Conservation (phyloP, 2,888 invertebrate genomes). For the Bombylius discolor region DNA sequence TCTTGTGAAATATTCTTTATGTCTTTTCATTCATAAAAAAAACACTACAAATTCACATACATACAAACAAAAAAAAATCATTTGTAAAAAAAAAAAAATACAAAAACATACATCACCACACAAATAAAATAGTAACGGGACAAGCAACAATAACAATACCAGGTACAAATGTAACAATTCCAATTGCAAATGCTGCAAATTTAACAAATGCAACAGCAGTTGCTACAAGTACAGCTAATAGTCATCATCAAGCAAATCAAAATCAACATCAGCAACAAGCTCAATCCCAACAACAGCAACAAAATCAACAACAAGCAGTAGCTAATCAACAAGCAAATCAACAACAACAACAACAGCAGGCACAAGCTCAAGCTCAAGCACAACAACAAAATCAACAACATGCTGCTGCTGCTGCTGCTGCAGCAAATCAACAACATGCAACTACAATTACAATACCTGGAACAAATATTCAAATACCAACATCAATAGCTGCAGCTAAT, state of each 20-base stretch:
- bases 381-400: conserved; percentile 9
- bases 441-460: conserved; percentile 35
- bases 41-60: not conserved
- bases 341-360: conserved; percentile 14
- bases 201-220: conserved; percentile 21
- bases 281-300: conserved; percentile 11
- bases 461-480: conserved; percentile 35
- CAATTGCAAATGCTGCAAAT: conserved; percentile 27
- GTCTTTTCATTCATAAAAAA: not conserved
- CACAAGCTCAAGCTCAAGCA: conserved; percentile 12
- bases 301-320: conserved; percentile 14
- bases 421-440: conserved; percentile 19
- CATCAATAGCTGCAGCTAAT: conserved; percentile 33
- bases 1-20: not conserved
- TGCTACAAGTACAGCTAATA: conserved; percentile 20
- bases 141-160: conserved; percentile 46
- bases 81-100: too few species aligned
- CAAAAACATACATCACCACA: too few species aligned
- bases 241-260: conserved; percentile 25
- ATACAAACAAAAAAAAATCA: not conserved
- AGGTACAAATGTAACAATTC: conserved; percentile 45
- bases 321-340: conserved; percentile 9
- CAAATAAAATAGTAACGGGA: conserved; percentile 11
- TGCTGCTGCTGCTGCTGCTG: conserved; percentile 16
- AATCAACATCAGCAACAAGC: conserved; percentile 18